Base-by-base conservation (phyloP, 2,113 vertebrate species). In the Entomyzon cyanotis region DNA sequence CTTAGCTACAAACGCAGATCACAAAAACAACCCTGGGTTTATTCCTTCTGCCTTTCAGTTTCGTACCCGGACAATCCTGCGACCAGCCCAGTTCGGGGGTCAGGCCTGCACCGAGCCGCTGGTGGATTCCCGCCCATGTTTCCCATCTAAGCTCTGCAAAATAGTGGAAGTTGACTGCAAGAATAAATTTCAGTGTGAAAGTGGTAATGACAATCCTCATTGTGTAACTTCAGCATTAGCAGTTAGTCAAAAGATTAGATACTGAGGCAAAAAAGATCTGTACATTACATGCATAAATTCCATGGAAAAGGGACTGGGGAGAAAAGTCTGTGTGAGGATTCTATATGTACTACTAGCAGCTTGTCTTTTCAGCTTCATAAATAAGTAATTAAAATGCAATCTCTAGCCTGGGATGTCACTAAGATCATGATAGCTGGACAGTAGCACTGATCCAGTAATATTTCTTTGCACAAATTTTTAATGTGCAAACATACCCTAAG, bases 61-160 rank as follows among this genome's bases (percentile, higher is more conserved):
- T 87, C 98, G 98, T 64, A 98, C 97, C 22, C 97, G 98, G 82
- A 94, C 97, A 2, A 67, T 99, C 17, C 70, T 96, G 70, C 98
- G 19, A 21, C 99, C 99, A 4, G 97, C 98, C 64, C 99, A 99
- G 96, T 99, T 99, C 95, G 98, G 98, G 23, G 99, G 99, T 3
- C 95, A 98, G 6, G 87, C 96, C 20, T 99, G 99, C 73, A 96
- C 94, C 0, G 98, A 96, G n/a, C 97, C 96, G 1, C 94, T 99
- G 92, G 93, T 97, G 52, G 98, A 98, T 30, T 98, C 98, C 59
- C 96, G 98, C 12, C 93, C 95, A 0, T 99, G 99, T 50, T 84
- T 98, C 77, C 98, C 99, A 35, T 37, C 97, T 12, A 98, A 97
- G 53, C 89, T 98, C 84, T 99, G 99, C 97, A 98, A 94, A 93